Base-by-base conservation (phyloP, 1,140 invertebrate genomes). In the Macrotrachela quadricornifera region DNA sequence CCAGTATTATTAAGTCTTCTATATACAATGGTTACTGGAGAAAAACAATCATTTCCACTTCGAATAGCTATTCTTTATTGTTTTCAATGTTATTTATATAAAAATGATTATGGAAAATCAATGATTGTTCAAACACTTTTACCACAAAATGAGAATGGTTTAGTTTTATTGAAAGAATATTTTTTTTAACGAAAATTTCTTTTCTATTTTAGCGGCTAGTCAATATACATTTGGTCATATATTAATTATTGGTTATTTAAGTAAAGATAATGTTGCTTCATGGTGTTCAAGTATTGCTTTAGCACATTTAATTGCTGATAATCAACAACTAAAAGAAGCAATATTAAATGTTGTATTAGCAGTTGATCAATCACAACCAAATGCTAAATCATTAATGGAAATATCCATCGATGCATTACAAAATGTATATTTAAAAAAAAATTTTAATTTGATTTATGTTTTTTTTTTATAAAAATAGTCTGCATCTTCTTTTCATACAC, bases 1-100 rank as follows among this genome's bases (percentile, higher is more conserved):
- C 83, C 91, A 1, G 85, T 84, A 0, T 81, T 97, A 46, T 81
- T 96, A 0, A 82, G 96, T 43, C 71, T 99, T 10, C 68, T 99
- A 13, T 88, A 95, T 82, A 94, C 88, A 0, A 95, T 99, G 87
- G 85, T 96, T 4, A 94, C 21, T 30, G 21, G 94, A 68, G 91
- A 97, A 62, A 94, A 92, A 65, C 92, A 97, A 67, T 81, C 86
- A 12, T 84, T 96, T 64, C 69, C 77, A 10, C 67, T 97, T 50
- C 77, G 90, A 50, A 91, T 85, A 71, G 81, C 92, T 1, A 87
- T 95, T 12, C 76, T 96, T 0, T 97, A 97, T 66, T 94, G 87
- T 65, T 94, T 96, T 66, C 79, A 96, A 72, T 94, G 84, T 67
- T 96, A 84, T 65, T 71, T 97, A 0, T 90, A 82, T 63, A 85